Conservation (phyloP, 35 echinoderm and acorn worm genomes). For the Hemicentrotus pulcherrimus region DNA sequence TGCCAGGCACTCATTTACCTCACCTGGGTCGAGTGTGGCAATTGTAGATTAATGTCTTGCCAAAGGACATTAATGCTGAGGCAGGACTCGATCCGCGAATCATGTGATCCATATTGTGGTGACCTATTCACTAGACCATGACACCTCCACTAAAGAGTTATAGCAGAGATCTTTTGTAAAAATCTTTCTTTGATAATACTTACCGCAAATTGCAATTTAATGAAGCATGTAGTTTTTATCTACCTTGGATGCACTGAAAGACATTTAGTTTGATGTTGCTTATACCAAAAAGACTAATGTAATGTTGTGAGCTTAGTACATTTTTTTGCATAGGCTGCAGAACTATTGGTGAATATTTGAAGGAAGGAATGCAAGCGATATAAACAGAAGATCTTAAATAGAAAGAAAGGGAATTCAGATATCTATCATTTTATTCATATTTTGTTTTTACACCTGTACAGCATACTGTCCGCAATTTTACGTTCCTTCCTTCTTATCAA, state of each 20-base stretch:
- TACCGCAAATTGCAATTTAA: slow-evolving; percentile 72
- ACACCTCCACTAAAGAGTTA: too few species aligned
- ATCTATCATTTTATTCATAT: neutral
- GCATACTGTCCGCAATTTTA: neutral
- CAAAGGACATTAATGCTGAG: too few species aligned
- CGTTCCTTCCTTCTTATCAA: neutral
- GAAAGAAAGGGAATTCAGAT: neutral
- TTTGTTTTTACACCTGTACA: neutral
- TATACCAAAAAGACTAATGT: neutral
- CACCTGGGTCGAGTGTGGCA: too few species aligned
- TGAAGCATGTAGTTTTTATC: neutral
- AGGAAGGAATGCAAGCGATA: neutral
- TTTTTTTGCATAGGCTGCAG: neutral
- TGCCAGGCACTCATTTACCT: too few species aligned
- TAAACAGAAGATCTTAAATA: too few species aligned
- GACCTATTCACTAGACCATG: too few species aligned
- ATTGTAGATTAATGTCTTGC: too few species aligned
- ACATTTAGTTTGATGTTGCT: neutral
- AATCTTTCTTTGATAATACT: slow-evolving; percentile 69
- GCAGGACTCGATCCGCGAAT: too few species aligned
- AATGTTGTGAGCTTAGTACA: too few species aligned
- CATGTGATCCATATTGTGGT: too few species aligned
- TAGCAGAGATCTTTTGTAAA: too few species aligned
- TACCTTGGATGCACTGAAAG: neutral
- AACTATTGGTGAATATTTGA: neutral